Evolutionary conservation across 2,888 invertebrate species (phyloP), one percentile per base, ranked within the genome.

Genomic region (Perithous albicinctus): DNA sequence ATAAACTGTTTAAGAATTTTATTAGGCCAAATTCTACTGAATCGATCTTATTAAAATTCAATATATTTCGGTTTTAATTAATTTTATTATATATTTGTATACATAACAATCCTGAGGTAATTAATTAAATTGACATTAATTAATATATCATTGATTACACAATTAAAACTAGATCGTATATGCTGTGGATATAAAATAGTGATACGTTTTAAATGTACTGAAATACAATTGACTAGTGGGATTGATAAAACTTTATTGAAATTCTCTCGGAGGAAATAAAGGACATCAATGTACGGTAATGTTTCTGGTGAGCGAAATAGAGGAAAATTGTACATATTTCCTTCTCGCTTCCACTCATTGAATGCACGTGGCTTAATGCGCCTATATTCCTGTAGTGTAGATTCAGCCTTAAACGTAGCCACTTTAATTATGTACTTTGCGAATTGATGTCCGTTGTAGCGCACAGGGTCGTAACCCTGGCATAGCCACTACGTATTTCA

Each of bases 371-470:
- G 46, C 7, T 6, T 7, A 7, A 18, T 12, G 10, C 3, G 12
- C 2, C 41, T 2, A n/a, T 41, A 12, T 41, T 10, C n/a, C 12
- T 41, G 7, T 3, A n/a, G 41, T 18, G 48, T 20, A 1, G 48
- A 18, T 20, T 7, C 20, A 7, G 20, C 10, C 23, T 20, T 23
- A 51, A 51, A 51, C 10, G 2, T 23, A 8, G 3, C 23, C 10
- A 10, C 5, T 72, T 72, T 72, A 72, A 78, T 66, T 51, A 26
- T 64, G 64, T 23, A 66, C 32, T 66, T 63, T 51, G 56, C 7
- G 43, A 72, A 56, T 35, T 72, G 54, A 78, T 56, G 64, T 64
- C 43, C 63, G 1, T 46, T 56, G 23, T 35, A 35, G 54, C 63
- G 51, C 7, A 15, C 18, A 26, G 10, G n/a, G 10, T 54, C 63